Evolutionary conservation across 2,888 invertebrate species (phyloP).

Genomic region (Periphyllus acericola): DNA sequence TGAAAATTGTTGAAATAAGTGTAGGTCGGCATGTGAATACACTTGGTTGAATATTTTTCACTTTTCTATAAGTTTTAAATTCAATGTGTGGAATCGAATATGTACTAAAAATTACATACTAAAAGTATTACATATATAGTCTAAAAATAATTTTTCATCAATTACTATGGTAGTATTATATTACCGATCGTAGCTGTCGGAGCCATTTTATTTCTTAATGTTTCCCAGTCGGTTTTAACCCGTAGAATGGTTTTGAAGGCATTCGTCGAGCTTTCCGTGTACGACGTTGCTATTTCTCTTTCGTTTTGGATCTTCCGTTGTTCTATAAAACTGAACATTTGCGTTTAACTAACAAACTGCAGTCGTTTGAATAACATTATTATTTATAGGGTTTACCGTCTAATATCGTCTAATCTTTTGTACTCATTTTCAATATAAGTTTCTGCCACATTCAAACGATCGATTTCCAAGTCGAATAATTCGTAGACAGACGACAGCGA

Average conservation of each 20-base stretch:
- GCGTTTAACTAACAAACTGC: neutral
- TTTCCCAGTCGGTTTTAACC: conserved; percentile 42
- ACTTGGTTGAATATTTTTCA: too few relatives aligned
- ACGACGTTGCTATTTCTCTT: conserved; percentile 9
- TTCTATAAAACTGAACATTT: conserved; percentile 36
- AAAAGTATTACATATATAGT: too few relatives aligned
- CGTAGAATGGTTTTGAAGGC: conserved; percentile 45
- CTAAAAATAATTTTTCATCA: too few relatives aligned
- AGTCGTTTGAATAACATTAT: neutral
- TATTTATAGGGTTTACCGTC: neutral
- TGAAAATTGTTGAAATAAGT: too few relatives aligned
- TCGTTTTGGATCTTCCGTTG: conserved; percentile 25
- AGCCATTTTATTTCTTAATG: neutral
- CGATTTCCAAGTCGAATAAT: neutral
- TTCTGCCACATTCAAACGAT: neutral
- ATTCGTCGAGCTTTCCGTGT: conserved; percentile 41
- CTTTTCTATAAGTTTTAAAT: too few relatives aligned
- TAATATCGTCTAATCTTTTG: conserved; percentile 22
- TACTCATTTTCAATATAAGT: conserved; percentile 24
- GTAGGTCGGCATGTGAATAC: too few relatives aligned
- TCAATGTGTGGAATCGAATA: too few relatives aligned
- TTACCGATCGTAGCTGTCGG: neutral
- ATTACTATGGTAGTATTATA: too few relatives aligned
- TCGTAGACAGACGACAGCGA: conserved; percentile 16
- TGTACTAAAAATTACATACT: too few relatives aligned